Evolutionary conservation across 2,888 invertebrate genomes (phyloP), one percentile per base, ranked within the genome.

Genomic region (Lottia scabra): DNA sequence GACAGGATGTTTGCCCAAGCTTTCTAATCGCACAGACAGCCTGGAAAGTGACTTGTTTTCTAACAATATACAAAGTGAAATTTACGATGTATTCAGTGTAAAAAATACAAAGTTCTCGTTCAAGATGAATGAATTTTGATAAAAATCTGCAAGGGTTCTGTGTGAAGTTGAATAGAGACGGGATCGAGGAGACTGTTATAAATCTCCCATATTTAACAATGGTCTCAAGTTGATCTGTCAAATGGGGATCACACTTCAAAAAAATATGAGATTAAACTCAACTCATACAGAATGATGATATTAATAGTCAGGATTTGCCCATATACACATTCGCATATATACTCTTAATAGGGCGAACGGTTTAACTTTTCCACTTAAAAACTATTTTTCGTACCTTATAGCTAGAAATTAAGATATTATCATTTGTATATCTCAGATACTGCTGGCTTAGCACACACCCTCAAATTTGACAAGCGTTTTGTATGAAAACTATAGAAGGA

Each of bases 161-260:
- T 56, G 56, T 56, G 19, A 23, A 23, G 19, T 56, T 23, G 23
- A 23, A 56, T 56, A 56, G 23, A 56, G 23, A 23, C 19, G 23
- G 23, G 19, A 56, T 23, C 19, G 56, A 56, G 23, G 23, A 23
- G n/a, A 23, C 19, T 23, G 56, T 56, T 56, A 56, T 56, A 56
- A 56, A 56, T 56, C 56, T 56, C 56, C 23, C 19, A 56, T 23
- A 19, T 56, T 56, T 56, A 23, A 56, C 56, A 56, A 56, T 23
- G 56, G 56, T 10, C 56, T 56, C 56, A 56, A 56, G 56, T 56
- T 56, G 56, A 56, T 56, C 56, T 56, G 56, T 56, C 56, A 56
- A 56, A 56, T 23, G 23, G 23, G 10, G 56, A 56, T 56, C 56
- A 56, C 56, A 56, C 56, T 56, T 56, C 56, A 56, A 56, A 56